Percentiles rank a stretch among this genome's conserved stretches.
These are phyloP conservation scores for Ochropleura plecta DNA, from an alignment of 2,888 invertebrate species.

Conservation along the genomic window DNA sequence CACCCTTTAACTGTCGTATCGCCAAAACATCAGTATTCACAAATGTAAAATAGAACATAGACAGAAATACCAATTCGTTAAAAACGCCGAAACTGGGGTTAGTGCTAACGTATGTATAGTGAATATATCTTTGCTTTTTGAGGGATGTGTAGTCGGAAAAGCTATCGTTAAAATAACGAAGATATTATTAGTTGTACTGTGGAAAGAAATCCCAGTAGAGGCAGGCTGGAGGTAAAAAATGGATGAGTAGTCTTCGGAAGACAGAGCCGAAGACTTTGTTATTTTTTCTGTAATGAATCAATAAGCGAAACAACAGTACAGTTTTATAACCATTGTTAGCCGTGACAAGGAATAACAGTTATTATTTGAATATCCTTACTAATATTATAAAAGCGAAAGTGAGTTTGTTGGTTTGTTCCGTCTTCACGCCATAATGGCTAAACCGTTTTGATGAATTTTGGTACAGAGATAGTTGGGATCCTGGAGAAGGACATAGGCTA, in stretches of 20 bases:
- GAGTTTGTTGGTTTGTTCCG: no score
- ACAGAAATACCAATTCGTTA: slow-evolving; percentile 21
- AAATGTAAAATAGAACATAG: slow-evolving; percentile 8
- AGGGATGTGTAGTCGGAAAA: not conserved
- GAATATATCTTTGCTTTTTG: not conserved
- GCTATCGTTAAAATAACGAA: not conserved
- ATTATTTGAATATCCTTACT: not conserved
- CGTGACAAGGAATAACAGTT: not conserved
- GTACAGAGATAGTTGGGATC: no score
- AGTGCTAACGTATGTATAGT: no score
- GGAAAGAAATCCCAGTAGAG: not conserved
- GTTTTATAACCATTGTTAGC: not conserved
- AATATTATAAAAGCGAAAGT: no score
- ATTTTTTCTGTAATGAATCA: not conserved
- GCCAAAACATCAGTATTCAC: slow-evolving; percentile 54
- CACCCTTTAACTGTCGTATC: slow-evolving; percentile 41
- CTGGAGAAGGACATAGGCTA: no score
- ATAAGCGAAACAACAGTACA: not conserved
- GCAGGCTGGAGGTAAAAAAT: not conserved
- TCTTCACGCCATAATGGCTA: no score
- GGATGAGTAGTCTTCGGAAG: not conserved
- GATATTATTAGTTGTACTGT: not conserved
- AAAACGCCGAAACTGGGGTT: not conserved
- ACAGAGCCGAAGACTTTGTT: not conserved
- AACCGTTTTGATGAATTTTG: no score